Conservation (phyloP, 2,888 invertebrate species). For the Nemotelus pantherinus region DNA sequence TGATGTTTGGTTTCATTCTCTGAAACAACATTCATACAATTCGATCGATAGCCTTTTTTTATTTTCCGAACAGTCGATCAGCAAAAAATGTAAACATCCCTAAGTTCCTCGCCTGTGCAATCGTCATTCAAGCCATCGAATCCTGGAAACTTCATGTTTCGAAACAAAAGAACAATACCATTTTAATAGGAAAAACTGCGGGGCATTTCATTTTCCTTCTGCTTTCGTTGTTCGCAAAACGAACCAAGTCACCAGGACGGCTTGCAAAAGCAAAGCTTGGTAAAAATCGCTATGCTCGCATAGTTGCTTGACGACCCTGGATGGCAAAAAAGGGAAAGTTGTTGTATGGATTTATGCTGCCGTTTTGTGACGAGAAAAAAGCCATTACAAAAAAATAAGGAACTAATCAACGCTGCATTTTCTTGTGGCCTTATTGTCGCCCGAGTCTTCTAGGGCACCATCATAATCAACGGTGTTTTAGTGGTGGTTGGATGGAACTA, state of each 20-base stretch:
- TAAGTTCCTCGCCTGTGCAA: background rate
- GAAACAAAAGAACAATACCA: slow-evolving; percentile 14
- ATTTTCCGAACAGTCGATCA: too few relatives aligned
- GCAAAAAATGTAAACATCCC: too few relatives aligned
- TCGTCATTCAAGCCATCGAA: background rate
- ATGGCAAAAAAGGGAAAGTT: background rate
- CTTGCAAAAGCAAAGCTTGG: too few relatives aligned
- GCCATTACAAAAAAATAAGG: slow-evolving; percentile 12
- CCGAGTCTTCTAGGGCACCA: too few relatives aligned
- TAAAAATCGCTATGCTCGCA: too few relatives aligned
- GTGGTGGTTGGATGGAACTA: too few relatives aligned
- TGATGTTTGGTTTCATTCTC: too few relatives aligned
- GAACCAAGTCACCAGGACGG: too few relatives aligned
- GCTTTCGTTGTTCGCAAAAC: too few relatives aligned
- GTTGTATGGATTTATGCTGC: background rate
- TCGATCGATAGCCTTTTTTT: too few relatives aligned
- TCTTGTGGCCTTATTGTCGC: slow-evolving; percentile 15
- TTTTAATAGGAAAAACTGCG: background rate
- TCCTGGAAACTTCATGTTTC: slow-evolving; percentile 14
- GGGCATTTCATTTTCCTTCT: slow-evolving; percentile 10
- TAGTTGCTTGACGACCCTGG: background rate
- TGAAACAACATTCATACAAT: too few relatives aligned
- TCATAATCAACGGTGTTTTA: too few relatives aligned
- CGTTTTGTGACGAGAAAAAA: slow-evolving; percentile 1
- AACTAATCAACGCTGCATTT: slow-evolving; percentile 20